Conservation (phyloP, 2,797 vertebrate genomes). For the Phrynocephalus guinanensis region DNA sequence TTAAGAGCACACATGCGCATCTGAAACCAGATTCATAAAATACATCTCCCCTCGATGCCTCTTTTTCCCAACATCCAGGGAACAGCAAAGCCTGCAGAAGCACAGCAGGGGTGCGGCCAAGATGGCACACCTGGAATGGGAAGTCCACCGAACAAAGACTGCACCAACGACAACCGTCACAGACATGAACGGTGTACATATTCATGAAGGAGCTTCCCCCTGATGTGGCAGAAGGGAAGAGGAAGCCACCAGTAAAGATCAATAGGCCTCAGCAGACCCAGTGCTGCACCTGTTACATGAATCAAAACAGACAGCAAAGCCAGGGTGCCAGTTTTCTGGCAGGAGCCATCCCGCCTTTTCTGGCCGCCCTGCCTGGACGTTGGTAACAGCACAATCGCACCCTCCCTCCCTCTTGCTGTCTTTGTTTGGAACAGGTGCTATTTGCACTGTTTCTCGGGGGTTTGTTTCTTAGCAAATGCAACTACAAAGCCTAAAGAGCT, state of each 20-base stretch:
- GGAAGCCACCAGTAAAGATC: not conserved
- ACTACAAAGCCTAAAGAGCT: conserved; percentile 46
- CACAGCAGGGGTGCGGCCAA: too few species aligned
- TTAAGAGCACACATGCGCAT: too few species aligned
- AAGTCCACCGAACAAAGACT: not conserved
- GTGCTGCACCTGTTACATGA: not conserved
- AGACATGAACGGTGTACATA: not conserved
- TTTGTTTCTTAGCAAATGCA: conserved; percentile 3
- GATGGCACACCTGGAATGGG: too few species aligned
- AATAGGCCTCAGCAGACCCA: not conserved
- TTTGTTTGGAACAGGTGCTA: conserved; percentile 56
- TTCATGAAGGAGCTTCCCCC: conserved; percentile 16
- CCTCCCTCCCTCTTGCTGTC: conserved; percentile 24
- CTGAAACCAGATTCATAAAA: too few species aligned
- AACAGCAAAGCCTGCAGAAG: too few species aligned
- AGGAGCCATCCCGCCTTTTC: conserved; percentile 12
- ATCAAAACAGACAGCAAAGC: not conserved
- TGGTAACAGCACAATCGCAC: conserved; percentile 42
- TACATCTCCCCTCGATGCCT: too few species aligned
- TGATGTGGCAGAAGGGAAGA: not conserved
- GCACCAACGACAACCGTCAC: not conserved
- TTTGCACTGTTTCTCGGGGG: conserved; percentile 54
- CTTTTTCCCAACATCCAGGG: too few species aligned
- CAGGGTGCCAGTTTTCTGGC: not conserved
- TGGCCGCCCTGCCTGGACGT: conserved; percentile 46